Evolutionary conservation across 2,888 invertebrate genomes (phyloP), one percentile per base, ranked within the genome.

Genomic region (Cataglyphis rosenhaueri): DNA sequence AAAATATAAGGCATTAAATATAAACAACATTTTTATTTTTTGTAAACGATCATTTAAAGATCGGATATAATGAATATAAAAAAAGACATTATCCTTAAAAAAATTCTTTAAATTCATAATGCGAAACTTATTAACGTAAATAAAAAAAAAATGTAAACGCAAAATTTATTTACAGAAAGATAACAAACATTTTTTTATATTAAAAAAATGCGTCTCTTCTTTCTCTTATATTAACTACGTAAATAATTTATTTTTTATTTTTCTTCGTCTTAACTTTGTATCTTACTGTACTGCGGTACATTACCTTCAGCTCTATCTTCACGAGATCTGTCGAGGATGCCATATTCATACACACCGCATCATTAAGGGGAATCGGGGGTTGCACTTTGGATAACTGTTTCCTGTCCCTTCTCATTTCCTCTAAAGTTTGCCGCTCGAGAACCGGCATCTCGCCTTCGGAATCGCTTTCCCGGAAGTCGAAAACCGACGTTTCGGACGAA

Each of bases 401-500:
- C 86, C 96, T 92, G 89, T 96, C 96, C 86, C 95, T 94, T 83
- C 96, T 92, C 95, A 96, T 96, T 88, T 96, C 96, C 89, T 96
- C 96, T 92, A 97, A 95, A 18, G 96, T 96, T 91, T 97, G 97
- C 81, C 96, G 95, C 94, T 97, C 97, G 35, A 96, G 92, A 8
- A 95, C 95, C 15, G 96, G 95, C 95, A 95, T 95, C 90, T 96
- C 96, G 55, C 95, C 94, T 93, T 97, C 97, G 25, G 96, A 96
- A 89, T 96, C 96, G 75, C 95, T 96, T 87, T 96, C 96, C 18
- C 95, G 95, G 91, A 96, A 96, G 93, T 96, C 96, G 92, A 96
- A 96, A 59, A 96, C 96, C 32, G 96, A 96, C 2, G 96, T 96
- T 92, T 96, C 96, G n/a, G 96, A 96, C 9, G 96, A 96, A 89